Conservation (phyloP, 2,113 vertebrate genomes). For the Semnornis frantzii region DNA sequence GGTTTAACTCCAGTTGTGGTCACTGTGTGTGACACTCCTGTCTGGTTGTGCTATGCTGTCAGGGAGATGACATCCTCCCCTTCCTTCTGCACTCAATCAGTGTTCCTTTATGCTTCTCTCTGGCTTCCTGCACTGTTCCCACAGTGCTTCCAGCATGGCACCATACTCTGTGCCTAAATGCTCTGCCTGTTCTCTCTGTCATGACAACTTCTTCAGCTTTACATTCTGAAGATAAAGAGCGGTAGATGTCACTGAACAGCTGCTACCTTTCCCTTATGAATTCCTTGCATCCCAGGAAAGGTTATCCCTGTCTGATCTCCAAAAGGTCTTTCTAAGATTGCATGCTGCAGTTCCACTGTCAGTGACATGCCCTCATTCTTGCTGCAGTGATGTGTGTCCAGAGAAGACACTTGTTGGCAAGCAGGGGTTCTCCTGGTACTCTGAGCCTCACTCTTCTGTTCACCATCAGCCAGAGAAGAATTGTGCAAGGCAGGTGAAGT, state of each 20-base stretch:
- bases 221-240: neutral
- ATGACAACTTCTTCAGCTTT: neutral
- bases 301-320: neutral
- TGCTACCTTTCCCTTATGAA: neutral
- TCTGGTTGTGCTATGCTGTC: neutral
- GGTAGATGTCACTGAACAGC: neutral
- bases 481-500: neutral
- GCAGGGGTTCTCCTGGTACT: neutral
- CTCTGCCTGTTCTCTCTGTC: neutral
- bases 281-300: neutral
- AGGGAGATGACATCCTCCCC: neutral
- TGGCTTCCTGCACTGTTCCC: neutral
- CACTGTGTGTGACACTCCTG: neutral
- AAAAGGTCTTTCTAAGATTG: neutral
- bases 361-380: neutral
- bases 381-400: accelerated
- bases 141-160: neutral
- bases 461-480: neutral
- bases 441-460: neutral
- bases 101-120: neutral
- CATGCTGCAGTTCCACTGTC: neutral
- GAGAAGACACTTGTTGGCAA: neutral
- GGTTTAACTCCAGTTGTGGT: neutral
- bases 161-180: accelerated
- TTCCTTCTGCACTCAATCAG: neutral